A percentile compares a stretch with the other conserved stretches of the same genome.
Evolutionary conservation across 1,140 invertebrate genomes (phyloP).

Genomic region (Cheumatopsyche charites): DNA sequence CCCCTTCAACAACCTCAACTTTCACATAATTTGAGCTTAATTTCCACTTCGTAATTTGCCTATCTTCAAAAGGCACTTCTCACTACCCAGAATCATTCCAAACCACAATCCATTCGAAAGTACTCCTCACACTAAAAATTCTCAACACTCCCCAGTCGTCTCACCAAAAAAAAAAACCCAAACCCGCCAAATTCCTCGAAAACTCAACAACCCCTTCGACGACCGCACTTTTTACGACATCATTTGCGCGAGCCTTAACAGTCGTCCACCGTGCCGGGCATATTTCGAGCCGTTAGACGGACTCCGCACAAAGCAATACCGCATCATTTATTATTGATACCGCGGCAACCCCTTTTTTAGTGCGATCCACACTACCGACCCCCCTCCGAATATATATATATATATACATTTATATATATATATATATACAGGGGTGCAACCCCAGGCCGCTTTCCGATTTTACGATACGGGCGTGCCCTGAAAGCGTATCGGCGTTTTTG

Average conservation of each 20-base stretch:
- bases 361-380: constrained; percentile 36
- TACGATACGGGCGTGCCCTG: constrained; percentile 48
- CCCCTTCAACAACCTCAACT: too few species aligned
- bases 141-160: too few species aligned
- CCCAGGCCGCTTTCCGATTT: constrained; percentile 47
- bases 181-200: too few species aligned
- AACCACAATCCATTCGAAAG: too few species aligned
- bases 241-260: constrained; percentile 39
- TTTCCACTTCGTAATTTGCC: too few species aligned
- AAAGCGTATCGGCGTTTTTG: constrained; percentile 44
- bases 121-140: too few species aligned
- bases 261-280: constrained; percentile 34
- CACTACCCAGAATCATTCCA: too few species aligned
- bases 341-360: constrained; percentile 47
- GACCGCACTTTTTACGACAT: constrained; percentile 15
- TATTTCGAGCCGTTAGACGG: constrained; percentile 39
- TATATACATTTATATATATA: too few species aligned
- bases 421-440: constrained; percentile 35
- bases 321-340: constrained; percentile 49
- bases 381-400: constrained; percentile 26
- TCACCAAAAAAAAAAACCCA: too few species aligned
- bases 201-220: neutral
- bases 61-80: too few species aligned
- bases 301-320: constrained; percentile 47
- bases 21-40: too few species aligned